These are phyloP conservation scores for Spondyliosoma cantharus DNA, from an alignment of 2,797 vertebrate genomes.

Conservation along the genomic window DNA sequence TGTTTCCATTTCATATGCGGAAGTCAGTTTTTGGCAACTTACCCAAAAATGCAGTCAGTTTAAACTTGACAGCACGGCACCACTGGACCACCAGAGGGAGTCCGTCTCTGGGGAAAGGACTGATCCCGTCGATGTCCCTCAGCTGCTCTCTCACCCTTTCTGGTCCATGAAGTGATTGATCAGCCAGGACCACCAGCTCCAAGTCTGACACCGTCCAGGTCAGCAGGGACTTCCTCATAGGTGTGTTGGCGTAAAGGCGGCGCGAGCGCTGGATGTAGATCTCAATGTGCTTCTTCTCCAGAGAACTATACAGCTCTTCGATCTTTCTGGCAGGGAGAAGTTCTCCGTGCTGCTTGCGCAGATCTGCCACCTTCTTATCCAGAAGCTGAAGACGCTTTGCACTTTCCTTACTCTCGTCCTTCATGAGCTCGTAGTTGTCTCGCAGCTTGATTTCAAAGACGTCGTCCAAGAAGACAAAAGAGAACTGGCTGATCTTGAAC, in stretches of 20 bases:
- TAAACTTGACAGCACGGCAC: constrained; percentile 94
- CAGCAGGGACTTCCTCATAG: constrained; percentile 95
- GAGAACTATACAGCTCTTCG: constrained; percentile 95
- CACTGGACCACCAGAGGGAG: constrained; percentile 93
- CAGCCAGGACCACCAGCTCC: constrained; percentile 90
- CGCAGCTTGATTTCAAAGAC: constrained; percentile 96
- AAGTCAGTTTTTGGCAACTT: constrained; percentile 57
- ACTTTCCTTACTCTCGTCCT: constrained; percentile 98
- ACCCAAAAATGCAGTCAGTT: constrained; percentile 91
- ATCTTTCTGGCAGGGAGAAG: constrained; percentile 97
- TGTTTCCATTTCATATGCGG: neutral
- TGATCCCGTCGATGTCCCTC: constrained; percentile 90
- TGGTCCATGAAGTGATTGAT: constrained; percentile 90
- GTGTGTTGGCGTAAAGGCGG: constrained; percentile 95
- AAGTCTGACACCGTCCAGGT: constrained; percentile 93
- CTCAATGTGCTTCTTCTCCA: constrained; percentile 99
- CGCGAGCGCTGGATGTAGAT: constrained; percentile 98
- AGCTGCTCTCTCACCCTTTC: constrained; percentile 91
- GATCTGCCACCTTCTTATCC: constrained; percentile 94
- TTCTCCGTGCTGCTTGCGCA: constrained; percentile 97
- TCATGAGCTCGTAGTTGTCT: constrained; percentile 99
- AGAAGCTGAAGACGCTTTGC: constrained; percentile 94
- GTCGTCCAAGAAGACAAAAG: constrained; percentile 95
- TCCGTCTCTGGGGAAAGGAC: constrained; percentile 92
- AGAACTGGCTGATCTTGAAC: constrained; percentile 92